phyloP scores from a whole-genome alignment of 2,888 invertebrate species.

The Azorinus chamasolen region DNA sequence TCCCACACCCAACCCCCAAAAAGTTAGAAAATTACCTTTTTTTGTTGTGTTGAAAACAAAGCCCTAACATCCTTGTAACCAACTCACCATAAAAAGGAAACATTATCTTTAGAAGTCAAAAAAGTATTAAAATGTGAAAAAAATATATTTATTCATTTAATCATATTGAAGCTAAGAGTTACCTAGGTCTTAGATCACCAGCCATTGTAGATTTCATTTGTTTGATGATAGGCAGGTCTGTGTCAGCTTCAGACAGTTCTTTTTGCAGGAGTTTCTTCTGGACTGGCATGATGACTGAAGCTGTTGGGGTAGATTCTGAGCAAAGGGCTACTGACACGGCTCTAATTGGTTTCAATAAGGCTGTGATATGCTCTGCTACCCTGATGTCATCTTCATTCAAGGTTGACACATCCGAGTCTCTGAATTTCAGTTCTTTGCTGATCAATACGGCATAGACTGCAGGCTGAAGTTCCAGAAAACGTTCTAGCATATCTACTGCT shows the following conservation, averaged over 20 bases:
- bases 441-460: conserved; percentile 36
- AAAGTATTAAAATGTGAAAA: too few species aligned
- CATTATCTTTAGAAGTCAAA: too few species aligned
- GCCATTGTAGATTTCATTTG: conserved; percentile 30
- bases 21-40: too few species aligned
- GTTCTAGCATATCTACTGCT: conserved; percentile 43
- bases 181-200: conserved; percentile 30
- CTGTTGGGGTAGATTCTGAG: conserved; percentile 29
- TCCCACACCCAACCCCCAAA: too few species aligned
- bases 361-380: conserved; percentile 23
- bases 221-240: conserved; percentile 18
- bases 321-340: conserved; percentile 49
- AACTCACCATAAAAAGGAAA: too few species aligned
- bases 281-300: conserved; percentile 50
- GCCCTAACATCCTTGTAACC: too few species aligned
- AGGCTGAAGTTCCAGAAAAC: conserved; percentile 53
- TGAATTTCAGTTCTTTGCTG: conserved; percentile 21
- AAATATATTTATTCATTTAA: too few species aligned
- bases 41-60: too few species aligned
- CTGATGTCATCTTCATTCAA: conserved; percentile 40
- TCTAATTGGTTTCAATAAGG: conserved; percentile 44
- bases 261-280: conserved; percentile 44
- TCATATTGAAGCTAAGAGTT: too few species aligned
- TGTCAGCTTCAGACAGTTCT: conserved; percentile 4
- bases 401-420: conserved; percentile 48